Evolutionary conservation across 2,113 vertebrate genomes (phyloP).

Genomic region (Globicephala melas): DNA sequence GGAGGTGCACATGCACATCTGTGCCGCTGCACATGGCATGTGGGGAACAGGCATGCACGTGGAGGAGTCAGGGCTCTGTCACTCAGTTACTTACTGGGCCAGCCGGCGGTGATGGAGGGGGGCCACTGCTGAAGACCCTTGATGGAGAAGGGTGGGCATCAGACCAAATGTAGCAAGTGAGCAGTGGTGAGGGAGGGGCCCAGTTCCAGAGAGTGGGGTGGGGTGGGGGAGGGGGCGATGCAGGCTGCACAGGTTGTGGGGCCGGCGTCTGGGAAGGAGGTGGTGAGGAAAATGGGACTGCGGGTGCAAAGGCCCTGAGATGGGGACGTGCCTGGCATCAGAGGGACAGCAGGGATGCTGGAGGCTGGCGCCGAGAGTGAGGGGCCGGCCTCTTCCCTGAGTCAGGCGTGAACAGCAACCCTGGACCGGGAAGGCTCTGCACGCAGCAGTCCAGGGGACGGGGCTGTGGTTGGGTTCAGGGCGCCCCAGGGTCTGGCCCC

Average conservation of each 20-base stretch:
- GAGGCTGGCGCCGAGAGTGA: background rate
- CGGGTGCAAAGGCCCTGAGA: background rate
- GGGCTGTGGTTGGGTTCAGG: background rate
- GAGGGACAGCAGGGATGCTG: background rate
- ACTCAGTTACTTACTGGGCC: background rate
- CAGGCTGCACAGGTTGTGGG: background rate
- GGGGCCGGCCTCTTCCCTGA: background rate
- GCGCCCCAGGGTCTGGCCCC: background rate
- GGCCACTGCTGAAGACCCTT: background rate
- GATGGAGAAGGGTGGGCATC: background rate
- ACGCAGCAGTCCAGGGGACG: background rate
- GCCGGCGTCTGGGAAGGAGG: no score
- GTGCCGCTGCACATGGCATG: background rate
- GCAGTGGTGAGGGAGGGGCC: background rate
- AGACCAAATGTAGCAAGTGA: background rate
- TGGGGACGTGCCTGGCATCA: background rate
- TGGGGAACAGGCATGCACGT: background rate
- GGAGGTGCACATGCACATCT: rapidly evolving
- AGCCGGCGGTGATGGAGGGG: background rate
- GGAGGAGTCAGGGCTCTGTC: no score
- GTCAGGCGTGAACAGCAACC: background rate
- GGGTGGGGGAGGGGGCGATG: rapidly evolving
- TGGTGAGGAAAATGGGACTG: background rate
- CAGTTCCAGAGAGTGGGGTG: background rate
- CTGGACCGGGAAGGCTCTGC: rapidly evolving